Evolutionary conservation across 2,888 invertebrate genomes (phyloP), one percentile per base, ranked within the genome.

Genomic region (Gasteruption jaculator): DNA sequence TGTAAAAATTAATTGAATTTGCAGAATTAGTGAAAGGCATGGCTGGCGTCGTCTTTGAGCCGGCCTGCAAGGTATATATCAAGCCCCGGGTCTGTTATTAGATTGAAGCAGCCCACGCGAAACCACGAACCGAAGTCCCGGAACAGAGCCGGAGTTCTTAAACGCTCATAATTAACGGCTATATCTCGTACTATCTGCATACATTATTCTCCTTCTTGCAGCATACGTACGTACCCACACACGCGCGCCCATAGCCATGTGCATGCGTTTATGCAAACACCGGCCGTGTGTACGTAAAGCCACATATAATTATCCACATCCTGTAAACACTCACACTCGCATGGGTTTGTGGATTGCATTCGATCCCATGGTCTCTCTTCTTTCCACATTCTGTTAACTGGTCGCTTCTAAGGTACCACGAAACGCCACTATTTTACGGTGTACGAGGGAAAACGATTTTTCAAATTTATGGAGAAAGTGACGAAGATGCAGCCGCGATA

Each of bases 81-180:
- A n/a, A n/a, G n/a, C n/a, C n/a, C n/a, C n/a, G n/a, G n/a, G n/a
- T n/a, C n/a, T 64, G 57, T 64, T 60, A 63, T 64, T 63, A 64
- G 58, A 64, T 58, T 56, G 61, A 55, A 48, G 35, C 60, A 44
- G 54, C 62, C 63, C 61, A 63, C 63, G 60, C 61, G 50, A 43
- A 40, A 45, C 45, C 47, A 33, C 33, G 36, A 30, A 41, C 45
- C 43, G 25, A 36, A 22, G 18, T 41, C 36, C 40, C 38, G 43
- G 39, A 43, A 49, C 46, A 45, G 33, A 30, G 43, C 44, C 45
- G 47, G 53, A 39, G 48, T 53, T 53, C 56, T 62, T 62, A 61
- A 63, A 60, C 57, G 58, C 49, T 60, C 60, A 54, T 62, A 63
- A 63, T 63, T 61, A 60, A 58, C 57, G 50, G 50, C 53, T 52